These are phyloP conservation scores for Schizotus pectinicornis DNA, from an alignment of 2,888 invertebrate genomes.

Conservation along the genomic window DNA sequence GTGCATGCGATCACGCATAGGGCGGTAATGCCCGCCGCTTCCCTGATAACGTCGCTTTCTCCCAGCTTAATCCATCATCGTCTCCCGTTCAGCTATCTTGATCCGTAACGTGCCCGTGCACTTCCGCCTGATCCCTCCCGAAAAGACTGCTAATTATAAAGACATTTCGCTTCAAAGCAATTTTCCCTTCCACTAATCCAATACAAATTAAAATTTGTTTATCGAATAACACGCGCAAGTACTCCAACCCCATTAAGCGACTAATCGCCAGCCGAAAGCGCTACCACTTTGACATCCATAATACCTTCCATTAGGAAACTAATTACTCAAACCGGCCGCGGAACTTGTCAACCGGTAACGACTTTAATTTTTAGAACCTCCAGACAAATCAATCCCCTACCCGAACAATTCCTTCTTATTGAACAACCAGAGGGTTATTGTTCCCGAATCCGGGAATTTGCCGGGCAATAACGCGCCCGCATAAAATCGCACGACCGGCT, in stretches of 20 bases:
- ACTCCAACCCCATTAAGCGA: background rate
- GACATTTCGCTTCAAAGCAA: background rate
- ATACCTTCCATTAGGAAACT: too few relatives aligned
- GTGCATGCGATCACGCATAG: constrained; percentile 19
- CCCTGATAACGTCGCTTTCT: constrained; percentile 10
- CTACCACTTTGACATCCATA: too few relatives aligned
- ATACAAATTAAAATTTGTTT: constrained; percentile 4
- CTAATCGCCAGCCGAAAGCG: too few relatives aligned
- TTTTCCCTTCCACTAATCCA: background rate
- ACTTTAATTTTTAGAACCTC: too few relatives aligned
- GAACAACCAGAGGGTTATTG: too few relatives aligned
- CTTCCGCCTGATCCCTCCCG: constrained; percentile 14
- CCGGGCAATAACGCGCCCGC: too few relatives aligned
- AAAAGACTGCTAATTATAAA: constrained; percentile 19
- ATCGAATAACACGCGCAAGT: background rate
- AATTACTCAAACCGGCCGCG: too few relatives aligned
- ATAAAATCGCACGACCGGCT: too few relatives aligned
- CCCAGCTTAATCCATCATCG: constrained; percentile 23
- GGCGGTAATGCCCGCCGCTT: constrained; percentile 4
- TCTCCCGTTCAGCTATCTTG: constrained; percentile 16
- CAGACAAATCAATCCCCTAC: too few relatives aligned
- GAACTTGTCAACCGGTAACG: too few relatives aligned
- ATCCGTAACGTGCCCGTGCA: constrained; percentile 14
- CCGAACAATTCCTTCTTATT: too few relatives aligned
- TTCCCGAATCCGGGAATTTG: too few relatives aligned